Percentiles rank a stretch among this genome's conserved stretches.
These are phyloP conservation scores for Dusona sp. DNA, from an alignment of 2,888 invertebrate species.

Conservation along the genomic window DNA sequence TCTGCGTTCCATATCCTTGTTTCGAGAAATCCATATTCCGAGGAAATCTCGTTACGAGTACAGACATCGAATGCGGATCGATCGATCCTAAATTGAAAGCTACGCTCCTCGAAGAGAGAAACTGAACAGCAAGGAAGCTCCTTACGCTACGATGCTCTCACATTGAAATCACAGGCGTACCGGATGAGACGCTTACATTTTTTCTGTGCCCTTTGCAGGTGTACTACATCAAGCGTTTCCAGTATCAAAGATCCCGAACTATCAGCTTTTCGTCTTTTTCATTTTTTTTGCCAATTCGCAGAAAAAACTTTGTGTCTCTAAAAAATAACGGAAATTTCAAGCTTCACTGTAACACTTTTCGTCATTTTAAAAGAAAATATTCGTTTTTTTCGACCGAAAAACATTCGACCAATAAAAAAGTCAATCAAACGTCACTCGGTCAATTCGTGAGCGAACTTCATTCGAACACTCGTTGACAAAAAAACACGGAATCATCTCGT, in stretches of 20 bases:
- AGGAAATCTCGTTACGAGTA: slow-evolving; percentile 49
- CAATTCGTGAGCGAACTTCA: background rate
- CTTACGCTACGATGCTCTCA: slow-evolving; percentile 30
- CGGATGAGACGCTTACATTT: slow-evolving; percentile 12
- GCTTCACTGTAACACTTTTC: background rate
- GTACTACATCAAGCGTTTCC: background rate
- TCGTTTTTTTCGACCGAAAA: background rate
- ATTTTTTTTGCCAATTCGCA: background rate
- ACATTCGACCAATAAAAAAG: background rate
- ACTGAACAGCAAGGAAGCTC: background rate
- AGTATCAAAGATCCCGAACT: background rate
- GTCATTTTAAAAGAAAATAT: background rate
- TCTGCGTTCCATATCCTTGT: slow-evolving; percentile 31
- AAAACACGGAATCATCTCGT: background rate
- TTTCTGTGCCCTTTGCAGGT: background rate
- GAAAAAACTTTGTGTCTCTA: background rate
- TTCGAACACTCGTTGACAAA: background rate
- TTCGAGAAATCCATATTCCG: slow-evolving; percentile 54
- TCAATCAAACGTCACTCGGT: background rate
- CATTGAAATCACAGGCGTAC: slow-evolving; percentile 36
- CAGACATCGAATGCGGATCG: slow-evolving; percentile 46
- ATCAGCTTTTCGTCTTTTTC: background rate
- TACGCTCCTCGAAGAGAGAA: slow-evolving; percentile 15
- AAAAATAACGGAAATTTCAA: background rate
- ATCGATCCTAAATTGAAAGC: slow-evolving; percentile 54